Conservation (phyloP, 2,797 vertebrate species). For the Hirundo rustica region DNA sequence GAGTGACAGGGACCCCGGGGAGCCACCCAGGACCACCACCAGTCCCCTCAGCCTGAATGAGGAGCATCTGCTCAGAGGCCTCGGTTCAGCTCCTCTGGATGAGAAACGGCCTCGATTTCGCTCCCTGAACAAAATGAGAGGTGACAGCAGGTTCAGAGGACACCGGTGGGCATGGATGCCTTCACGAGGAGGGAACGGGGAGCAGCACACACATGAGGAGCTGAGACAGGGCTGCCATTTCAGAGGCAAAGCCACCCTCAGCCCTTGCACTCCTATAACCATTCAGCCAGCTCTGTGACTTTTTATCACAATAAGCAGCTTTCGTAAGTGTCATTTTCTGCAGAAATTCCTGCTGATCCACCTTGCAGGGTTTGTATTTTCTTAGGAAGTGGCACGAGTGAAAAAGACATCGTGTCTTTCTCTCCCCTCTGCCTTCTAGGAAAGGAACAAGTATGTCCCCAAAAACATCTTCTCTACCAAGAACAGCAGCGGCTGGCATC, state of each 20-base stretch:
- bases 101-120: neutral
- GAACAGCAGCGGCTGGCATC: neutral
- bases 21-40: neutral
- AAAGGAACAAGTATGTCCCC: neutral
- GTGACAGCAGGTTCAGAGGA: neutral
- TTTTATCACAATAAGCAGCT: neutral
- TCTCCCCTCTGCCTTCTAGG: neutral
- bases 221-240: neutral
- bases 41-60: accelerated
- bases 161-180: neutral
- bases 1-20: accelerated
- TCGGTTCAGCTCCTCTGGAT: neutral
- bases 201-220: neutral
- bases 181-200: neutral
- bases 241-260: neutral
- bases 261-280: neutral
- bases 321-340: neutral
- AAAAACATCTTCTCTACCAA: neutral
- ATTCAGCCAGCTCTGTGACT: neutral
- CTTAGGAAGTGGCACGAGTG: neutral
- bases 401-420: neutral
- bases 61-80: accelerated
- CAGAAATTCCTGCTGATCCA: neutral
- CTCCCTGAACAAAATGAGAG: neutral
- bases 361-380: neutral